Evolutionary conservation across 2,888 invertebrate species (phyloP), one percentile per base, ranked within the genome.

Genomic region (Stenodera caucasica): DNA sequence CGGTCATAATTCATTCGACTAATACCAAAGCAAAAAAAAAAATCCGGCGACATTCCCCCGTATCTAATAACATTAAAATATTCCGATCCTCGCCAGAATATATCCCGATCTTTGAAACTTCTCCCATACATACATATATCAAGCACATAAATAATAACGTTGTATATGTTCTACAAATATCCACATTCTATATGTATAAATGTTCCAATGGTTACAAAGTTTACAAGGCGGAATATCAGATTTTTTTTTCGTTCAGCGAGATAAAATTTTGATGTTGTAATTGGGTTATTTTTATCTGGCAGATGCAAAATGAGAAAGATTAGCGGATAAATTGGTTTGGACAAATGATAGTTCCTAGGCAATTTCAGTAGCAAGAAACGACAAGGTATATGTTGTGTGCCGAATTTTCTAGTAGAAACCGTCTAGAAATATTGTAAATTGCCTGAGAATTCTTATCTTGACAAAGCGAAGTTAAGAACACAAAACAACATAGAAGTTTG

Each of bases 361-460:
- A 65, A 65, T 57, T 66, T 61, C 58, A 64, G 62, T 63, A 56
- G 66, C 60, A 12, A 61, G 66, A 66, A 67, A 67, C 63, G 66
- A 66, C 64, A 65, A 14, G 14, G 14, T 33, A 32, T 32, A 12
- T 32, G 11, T 9, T 0, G 6, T 37, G 18, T 57, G 57, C 51
- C 64, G 61, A 62, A 66, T 67, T 26, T 63, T 63, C 63, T 56
- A 64, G 56, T 54, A 55, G 62, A 59, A 63, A 60, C 54, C 63
- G 66, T 63, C 68, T 67, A 67, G 68, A 69, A 71, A 71, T 72
- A 72, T 71, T 70, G 72, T 68, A 72, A 71, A 72, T 75, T 72
- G 70, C 71, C 68, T 57, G 67, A 61, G 70, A 71, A 72, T 73
- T 72, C 72, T 74, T 74, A 75, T 75, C 74, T 75, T 72, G 70